These are phyloP conservation scores for Drosophila melanosoma DNA, from an alignment of 2,888 invertebrate species.

Conservation along the genomic window DNA sequence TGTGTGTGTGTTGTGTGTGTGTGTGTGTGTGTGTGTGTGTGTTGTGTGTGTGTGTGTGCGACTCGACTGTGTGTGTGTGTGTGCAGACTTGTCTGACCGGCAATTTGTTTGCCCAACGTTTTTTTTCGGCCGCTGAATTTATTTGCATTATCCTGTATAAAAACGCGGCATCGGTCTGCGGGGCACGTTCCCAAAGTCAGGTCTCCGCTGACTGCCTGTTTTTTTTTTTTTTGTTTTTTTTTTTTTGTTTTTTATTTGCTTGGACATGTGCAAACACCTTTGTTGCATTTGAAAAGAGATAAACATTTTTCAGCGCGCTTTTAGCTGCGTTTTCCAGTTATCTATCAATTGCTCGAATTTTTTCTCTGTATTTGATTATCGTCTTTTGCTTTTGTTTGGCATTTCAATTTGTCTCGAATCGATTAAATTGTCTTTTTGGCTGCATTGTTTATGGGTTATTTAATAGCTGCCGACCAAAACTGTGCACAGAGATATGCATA, in stretches of 20 bases:
- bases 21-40: slow-evolving; percentile 25
- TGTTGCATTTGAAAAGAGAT: slow-evolving; percentile 69
- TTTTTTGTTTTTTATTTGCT: slow-evolving; percentile 58
- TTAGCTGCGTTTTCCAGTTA: slow-evolving; percentile 59
- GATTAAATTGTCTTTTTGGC: slow-evolving; percentile 52
- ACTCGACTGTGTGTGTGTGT: slow-evolving; percentile 22
- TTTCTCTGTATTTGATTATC: slow-evolving; percentile 13
- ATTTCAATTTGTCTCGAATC: slow-evolving; percentile 68
- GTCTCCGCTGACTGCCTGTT: slow-evolving; percentile 17
- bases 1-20: slow-evolving; percentile 15
- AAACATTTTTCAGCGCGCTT: slow-evolving; percentile 57
- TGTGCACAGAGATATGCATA: not conserved
- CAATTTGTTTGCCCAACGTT: slow-evolving; percentile 69
- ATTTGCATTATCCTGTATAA: slow-evolving; percentile 73
- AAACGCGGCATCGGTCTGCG: slow-evolving; percentile 18
- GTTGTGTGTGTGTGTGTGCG: slow-evolving; percentile 6
- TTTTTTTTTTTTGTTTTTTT: not conserved
- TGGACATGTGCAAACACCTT: slow-evolving; percentile 80
- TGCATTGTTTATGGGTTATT: slow-evolving; percentile 27
- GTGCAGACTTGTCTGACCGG: slow-evolving; percentile 40
- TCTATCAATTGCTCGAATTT: slow-evolving; percentile 51
- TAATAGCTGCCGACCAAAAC: slow-evolving; percentile 11
- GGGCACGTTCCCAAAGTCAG: slow-evolving; percentile 32
- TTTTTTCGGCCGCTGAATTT: slow-evolving; percentile 62
- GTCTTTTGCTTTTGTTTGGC: slow-evolving; percentile 24